A percentile compares a stretch with the other conserved stretches of the same genome.
These are phyloP conservation scores for Zaprionus obscuricornis DNA, from an alignment of 2,888 invertebrate species.

Conservation along the genomic window DNA sequence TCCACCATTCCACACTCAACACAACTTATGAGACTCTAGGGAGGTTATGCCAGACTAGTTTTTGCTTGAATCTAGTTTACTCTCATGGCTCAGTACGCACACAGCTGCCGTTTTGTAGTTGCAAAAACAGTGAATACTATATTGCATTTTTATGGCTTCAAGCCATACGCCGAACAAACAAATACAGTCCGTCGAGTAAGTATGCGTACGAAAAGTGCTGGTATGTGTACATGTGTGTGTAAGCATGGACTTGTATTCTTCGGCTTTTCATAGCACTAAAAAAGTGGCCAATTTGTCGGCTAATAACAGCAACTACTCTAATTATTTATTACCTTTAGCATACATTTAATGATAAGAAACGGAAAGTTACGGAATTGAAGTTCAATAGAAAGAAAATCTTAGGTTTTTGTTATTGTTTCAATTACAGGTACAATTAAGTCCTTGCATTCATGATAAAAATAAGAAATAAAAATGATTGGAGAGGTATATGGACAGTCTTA, in stretches of 20 bases:
- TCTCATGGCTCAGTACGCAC: slow-evolving; percentile 59
- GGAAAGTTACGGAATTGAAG: too few relatives aligned
- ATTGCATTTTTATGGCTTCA: slow-evolving; percentile 72
- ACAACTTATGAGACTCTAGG: neutral
- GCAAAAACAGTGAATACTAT: slow-evolving; percentile 57
- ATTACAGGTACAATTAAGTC: too few relatives aligned
- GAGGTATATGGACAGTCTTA: too few relatives aligned
- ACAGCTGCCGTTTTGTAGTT: slow-evolving; percentile 44
- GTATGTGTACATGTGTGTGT: slow-evolving; percentile 2
- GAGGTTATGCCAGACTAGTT: neutral
- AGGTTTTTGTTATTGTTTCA: too few relatives aligned
- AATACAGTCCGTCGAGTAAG: neutral
- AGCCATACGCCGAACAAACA: neutral
- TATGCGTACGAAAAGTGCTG: neutral
- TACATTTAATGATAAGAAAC: neutral
- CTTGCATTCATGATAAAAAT: too few relatives aligned
- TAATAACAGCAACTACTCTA: slow-evolving; percentile 21
- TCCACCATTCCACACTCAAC: slow-evolving; percentile 10
- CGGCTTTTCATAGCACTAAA: slow-evolving; percentile 9
- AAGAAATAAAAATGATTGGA: too few relatives aligned
- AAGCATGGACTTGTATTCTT: slow-evolving; percentile 4
- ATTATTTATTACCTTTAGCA: slow-evolving; percentile 31
- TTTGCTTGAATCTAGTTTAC: slow-evolving; percentile 32
- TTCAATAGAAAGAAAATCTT: too few relatives aligned
- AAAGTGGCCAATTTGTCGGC: slow-evolving; percentile 12